Evolutionary conservation across 1,140 invertebrate species (phyloP).

Genomic region (Popillia japonica): DNA sequence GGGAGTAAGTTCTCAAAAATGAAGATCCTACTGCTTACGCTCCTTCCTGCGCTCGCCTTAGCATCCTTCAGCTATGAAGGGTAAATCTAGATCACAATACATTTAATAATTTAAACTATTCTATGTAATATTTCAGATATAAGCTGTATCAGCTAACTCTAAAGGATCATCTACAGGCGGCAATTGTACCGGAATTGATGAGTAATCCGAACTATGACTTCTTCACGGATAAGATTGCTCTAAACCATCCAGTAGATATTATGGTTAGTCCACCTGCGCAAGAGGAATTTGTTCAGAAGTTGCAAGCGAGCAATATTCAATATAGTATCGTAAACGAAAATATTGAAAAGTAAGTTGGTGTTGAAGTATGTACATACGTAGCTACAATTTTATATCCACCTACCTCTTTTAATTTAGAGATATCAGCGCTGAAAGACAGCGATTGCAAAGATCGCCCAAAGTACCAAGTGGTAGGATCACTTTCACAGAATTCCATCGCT

Average conservation of each 20-base stretch:
- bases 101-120: neutral
- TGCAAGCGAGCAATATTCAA: slow-evolving; percentile 36
- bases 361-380: neutral
- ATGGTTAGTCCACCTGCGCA: slow-evolving; percentile 41
- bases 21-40: neutral
- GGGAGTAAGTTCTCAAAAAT: neutral
- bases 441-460: slow-evolving; percentile 18
- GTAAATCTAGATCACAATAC: slow-evolving; percentile 21
- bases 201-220: slow-evolving; percentile 40
- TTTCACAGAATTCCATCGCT: slow-evolving; percentile 41
- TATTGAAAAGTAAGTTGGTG: slow-evolving; percentile 42
- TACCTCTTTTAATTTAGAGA: slow-evolving; percentile 19
- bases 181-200: slow-evolving; percentile 12
- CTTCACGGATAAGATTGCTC: slow-evolving; percentile 26
- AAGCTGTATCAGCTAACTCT: slow-evolving; percentile 44
- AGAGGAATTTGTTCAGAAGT: slow-evolving; percentile 27
- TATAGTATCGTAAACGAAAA: slow-evolving; percentile 41
- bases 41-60: slow-evolving; percentile 25
- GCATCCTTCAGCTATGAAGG: slow-evolving; percentile 40
- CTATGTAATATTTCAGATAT: slow-evolving; percentile 39
- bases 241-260: slow-evolving; percentile 36
- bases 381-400: no score
- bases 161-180: slow-evolving; percentile 35
- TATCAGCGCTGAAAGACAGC: slow-evolving; percentile 39
- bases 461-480: slow-evolving; percentile 32